Percentiles rank a stretch among this genome's conserved stretches.
phyloP scores from a whole-genome alignment of 2,113 vertebrate genomes.

The Jacana jacana region DNA sequence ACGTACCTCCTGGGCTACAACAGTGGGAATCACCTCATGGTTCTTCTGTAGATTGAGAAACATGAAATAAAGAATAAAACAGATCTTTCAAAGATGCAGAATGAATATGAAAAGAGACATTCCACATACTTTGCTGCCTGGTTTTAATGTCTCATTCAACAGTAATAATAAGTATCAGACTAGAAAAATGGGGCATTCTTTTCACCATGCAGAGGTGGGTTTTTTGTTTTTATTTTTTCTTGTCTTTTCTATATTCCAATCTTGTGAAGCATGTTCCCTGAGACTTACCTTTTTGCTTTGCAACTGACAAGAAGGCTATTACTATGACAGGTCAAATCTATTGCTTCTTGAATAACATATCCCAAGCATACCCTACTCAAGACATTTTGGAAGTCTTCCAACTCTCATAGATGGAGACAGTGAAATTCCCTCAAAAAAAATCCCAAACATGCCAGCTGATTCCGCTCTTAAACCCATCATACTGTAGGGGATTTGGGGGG shows the following conservation, averaged over 20 bases:
- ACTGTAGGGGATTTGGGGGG: no score
- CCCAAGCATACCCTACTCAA: not conserved
- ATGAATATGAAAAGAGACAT: not conserved
- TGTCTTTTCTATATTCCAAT: not conserved
- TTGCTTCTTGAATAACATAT: not conserved
- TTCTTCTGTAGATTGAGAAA: not conserved
- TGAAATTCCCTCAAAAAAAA: not conserved
- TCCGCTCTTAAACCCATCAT: not conserved
- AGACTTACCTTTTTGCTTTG: not conserved
- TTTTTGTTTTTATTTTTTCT: not conserved
- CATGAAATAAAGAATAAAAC: not conserved
- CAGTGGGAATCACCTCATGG: rapidly evolving
- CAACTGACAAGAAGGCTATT: not conserved
- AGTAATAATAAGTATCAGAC: not conserved
- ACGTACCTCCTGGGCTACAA: rapidly evolving
- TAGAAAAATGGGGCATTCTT: not conserved
- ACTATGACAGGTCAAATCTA: not conserved
- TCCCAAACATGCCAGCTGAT: not conserved
- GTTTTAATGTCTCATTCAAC: not conserved
- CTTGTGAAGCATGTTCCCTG: not conserved
- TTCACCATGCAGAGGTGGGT: not conserved
- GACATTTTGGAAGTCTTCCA: not conserved
- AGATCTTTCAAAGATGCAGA: not conserved
- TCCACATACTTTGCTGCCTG: not conserved
- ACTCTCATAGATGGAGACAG: not conserved